Evolutionary conservation across 2,797 vertebrate species (phyloP).

Genomic region (Xenopus petersii): DNA sequence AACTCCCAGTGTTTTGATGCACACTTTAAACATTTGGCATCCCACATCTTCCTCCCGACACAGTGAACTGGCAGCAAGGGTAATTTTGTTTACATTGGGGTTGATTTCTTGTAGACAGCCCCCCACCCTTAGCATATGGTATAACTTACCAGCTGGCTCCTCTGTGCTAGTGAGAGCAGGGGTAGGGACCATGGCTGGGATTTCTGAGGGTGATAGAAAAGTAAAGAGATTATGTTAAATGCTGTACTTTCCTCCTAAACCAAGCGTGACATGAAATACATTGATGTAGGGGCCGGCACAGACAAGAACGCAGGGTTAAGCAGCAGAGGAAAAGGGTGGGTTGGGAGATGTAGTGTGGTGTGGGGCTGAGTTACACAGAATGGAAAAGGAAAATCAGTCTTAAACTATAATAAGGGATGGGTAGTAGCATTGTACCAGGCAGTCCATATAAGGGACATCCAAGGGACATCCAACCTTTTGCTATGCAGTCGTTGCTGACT

Average conservation of each 20-base stretch:
- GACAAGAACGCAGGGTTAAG: not conserved
- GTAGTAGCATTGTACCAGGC: no score
- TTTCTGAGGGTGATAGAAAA: constrained; percentile 74
- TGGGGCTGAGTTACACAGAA: no score
- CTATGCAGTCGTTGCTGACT: no score
- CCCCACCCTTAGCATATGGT: constrained; percentile 17
- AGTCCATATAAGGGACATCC: no score
- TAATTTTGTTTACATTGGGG: constrained; percentile 40
- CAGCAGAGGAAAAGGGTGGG: not conserved
- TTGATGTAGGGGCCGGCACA: not conserved
- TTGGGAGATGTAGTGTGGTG: no score
- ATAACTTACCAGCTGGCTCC: constrained; percentile 83
- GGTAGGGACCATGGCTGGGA: constrained; percentile 85
- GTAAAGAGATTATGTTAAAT: constrained; percentile 17
- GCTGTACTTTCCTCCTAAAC: not conserved
- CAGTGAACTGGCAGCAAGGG: constrained; percentile 22
- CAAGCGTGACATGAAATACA: not conserved
- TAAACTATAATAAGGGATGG: no score
- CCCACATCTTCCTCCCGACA: constrained; percentile 34
- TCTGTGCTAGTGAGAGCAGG: constrained; percentile 85
- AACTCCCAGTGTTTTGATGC: constrained; percentile 45
- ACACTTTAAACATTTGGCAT: constrained; percentile 41
- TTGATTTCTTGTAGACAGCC: constrained; percentile 12
- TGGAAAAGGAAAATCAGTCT: no score
- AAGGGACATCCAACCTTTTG: no score